Conservation (phyloP, 2,113 vertebrate species). For the Porphyrio hochstetteri region DNA sequence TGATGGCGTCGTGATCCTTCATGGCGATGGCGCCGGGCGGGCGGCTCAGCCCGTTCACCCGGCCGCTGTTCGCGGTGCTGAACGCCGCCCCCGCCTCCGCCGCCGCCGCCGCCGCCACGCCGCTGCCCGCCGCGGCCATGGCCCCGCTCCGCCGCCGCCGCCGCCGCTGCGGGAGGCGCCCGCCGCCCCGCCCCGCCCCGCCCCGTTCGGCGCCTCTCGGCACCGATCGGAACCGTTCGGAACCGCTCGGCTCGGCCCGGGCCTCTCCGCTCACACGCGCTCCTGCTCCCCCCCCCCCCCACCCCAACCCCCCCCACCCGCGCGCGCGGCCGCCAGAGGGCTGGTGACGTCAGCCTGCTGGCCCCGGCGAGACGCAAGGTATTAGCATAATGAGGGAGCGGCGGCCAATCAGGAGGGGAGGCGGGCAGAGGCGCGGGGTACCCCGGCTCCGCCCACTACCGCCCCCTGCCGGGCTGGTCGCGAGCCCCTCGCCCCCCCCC, state of each 20-base stretch:
- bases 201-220: not conserved
- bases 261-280: not conserved
- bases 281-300: not conserved
- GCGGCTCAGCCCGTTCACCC: conserved; percentile 90
- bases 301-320: not conserved
- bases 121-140: not conserved
- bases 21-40: conserved; percentile 89
- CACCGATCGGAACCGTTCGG: not conserved
- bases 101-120: not conserved
- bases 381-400: conserved; percentile 64
- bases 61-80: conserved; percentile 90
- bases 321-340: not conserved
- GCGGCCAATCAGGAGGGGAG: conserved; percentile 55
- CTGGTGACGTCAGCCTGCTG: conserved; percentile 68
- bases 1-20: conserved; percentile 99
- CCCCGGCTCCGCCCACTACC: not conserved
- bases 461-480: not conserved
- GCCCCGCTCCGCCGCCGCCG: not conserved
- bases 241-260: not conserved
- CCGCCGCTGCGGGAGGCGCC: not conserved
- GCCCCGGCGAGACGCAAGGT: conserved; percentile 36
- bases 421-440: not conserved
- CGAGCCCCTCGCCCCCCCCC: no score
- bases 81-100: conserved; percentile 44
- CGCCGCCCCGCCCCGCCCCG: not conserved